Base-by-base conservation (phyloP, 2,888 invertebrate genomes). In the Eumacrocentrus americanus region DNA sequence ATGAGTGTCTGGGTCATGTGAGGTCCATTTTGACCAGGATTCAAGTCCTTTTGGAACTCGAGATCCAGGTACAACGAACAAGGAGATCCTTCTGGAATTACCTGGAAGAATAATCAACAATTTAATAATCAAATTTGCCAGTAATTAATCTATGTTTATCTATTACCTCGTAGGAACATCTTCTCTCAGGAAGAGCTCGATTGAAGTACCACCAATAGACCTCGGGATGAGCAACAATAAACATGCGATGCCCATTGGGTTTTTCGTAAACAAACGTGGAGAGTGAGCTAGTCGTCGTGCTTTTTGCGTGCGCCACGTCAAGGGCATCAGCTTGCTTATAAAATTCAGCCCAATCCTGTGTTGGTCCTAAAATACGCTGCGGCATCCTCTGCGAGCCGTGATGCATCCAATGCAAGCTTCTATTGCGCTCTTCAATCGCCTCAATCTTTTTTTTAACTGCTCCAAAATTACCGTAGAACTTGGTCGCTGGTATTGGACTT, bases 21-120 rank as follows among this genome's bases (percentile, higher is more conserved):
- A 7, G 72, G 55, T 0, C 85, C 86, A 74, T 84, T 67, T 22
- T 70, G 74, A 1, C 68, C 64, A 0, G 76, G 76, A 72, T 87
- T 87, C 0, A 73, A 44, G 2, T 73, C 72, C 50, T 66, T 77
- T 1, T 73, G 70, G 70, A 81, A 87, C 72, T 87, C 87, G 22
- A 87, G 75, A 72, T 87, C 87, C 72, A 87, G 84, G 70, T 87
- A 87, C 16, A 87, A 69, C 71, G 84, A 84, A 64, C 85, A 84
- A 0, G 83, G 83, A n/a, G 76, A 66, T 64, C 79, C 78, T 67
- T 82, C 81, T 12, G 80, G 75, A 59, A 84, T 83, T 3, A 84
- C 70, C 80, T 80, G 59, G 20, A 55, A 59, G n/a, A 38, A 60
- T 38, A 18, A 34, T 37, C 20, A 12, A 1, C 3, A 14, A 25